Evolutionary conservation across 2,113 vertebrate genomes (phyloP), one percentile per base, ranked within the genome.

Genomic region (Podarcis muralis): DNA sequence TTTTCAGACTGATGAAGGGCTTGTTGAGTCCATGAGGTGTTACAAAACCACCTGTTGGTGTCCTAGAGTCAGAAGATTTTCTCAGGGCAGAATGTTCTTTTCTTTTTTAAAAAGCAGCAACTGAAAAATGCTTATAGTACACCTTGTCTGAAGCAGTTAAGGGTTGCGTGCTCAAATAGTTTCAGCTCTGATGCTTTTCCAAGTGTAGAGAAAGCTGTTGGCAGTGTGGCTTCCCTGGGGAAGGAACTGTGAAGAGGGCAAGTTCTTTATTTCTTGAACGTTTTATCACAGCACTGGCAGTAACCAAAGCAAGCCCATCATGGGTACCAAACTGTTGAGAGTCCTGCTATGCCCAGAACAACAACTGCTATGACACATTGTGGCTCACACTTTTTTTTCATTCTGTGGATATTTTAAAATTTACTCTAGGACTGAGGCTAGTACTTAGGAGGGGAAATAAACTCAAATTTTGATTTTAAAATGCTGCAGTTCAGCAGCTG

Each of bases 131-230:
- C 57, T 85, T 40, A 4, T 37, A 20, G 23, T 65, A 6, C 85
- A 85, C 53, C 35, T 85, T 85, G 84, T 85, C 84, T 76, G 72
- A 65, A 76, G 74, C 74, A 66, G 62, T 79, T 79, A 68, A 48
- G 57, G 57, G 7, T 66, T 66, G 25, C 68, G 74, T 30, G 18
- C 59, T 23, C 68, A 48, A 81, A 65, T 48, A 53, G 20, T 81
- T 84, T 76, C 6, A 1, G 78, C 5, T 66, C 53, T 90, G 80
- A 85, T 76, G 0, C 20, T 89, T 92, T 89, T 85, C 77, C 1
- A 23, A 81, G 85, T 84, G 89, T 90, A 62, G 59, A 2, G 75
- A 43, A 3, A 81, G 74, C 82, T 75, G 30, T 90, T 92, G 89
- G 86, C 66, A 0, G 40, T 0, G 65, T 68, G 0, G 25, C 18